Evolutionary conservation across 1,140 invertebrate genomes (phyloP).

Genomic region (Drosophila nigrodunni): DNA sequence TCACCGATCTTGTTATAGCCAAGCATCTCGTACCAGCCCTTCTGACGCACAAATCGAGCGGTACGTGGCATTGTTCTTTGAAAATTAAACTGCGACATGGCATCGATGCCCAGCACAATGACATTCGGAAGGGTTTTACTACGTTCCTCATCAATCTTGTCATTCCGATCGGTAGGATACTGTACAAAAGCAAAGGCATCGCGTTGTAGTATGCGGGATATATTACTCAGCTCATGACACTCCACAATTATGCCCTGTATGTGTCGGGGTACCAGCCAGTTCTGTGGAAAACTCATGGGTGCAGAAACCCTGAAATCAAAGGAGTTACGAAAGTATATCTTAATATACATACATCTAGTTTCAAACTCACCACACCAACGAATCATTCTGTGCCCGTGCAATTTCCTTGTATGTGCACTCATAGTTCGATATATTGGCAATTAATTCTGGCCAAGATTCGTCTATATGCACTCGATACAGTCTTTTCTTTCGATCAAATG

Average conservation of each 20-base stretch:
- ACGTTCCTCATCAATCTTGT: constrained; percentile 61
- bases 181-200: constrained; percentile 59
- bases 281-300: background rate
- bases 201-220: constrained; percentile 25
- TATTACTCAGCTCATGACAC: constrained; percentile 20
- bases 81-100: constrained; percentile 53
- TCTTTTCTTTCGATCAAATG: constrained; percentile 50
- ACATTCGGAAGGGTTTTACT: constrained; percentile 27
- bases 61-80: constrained; percentile 47
- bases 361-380: constrained; percentile 16
- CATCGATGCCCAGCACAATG: constrained; percentile 45
- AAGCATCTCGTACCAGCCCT: constrained; percentile 53
- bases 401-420: constrained; percentile 29
- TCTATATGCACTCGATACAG: constrained; percentile 63
- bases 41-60: constrained; percentile 28
- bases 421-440: constrained; percentile 6
- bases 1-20: constrained; percentile 86
- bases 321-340: background rate
- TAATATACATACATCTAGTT: too few relatives aligned
- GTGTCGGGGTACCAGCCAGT: constrained; percentile 34
- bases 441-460: constrained; percentile 55
- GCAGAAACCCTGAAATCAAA: background rate
- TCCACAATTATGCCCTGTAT: constrained; percentile 34
- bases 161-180: constrained; percentile 30
- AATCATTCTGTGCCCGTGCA: background rate